Percentiles rank a stretch among this genome's conserved stretches.
phyloP scores from a whole-genome alignment of 2,113 vertebrate genomes.

The Meleagris gallopavo region DNA sequence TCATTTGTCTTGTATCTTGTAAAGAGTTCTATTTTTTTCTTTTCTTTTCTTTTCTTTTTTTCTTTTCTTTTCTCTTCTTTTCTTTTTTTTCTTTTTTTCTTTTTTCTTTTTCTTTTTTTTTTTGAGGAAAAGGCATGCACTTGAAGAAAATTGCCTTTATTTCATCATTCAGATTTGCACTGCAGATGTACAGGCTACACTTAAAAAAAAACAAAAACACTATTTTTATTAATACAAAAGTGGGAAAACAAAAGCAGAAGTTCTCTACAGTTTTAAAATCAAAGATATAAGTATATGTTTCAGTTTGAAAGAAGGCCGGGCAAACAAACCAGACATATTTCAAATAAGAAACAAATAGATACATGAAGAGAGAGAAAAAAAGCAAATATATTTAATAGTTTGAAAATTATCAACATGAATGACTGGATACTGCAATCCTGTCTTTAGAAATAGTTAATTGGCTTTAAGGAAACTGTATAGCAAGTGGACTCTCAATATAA shows the following conservation, averaged over 20 bases:
- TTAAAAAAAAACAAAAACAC: neutral
- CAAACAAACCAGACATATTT: neutral
- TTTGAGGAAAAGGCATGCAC: conserved; percentile 63
- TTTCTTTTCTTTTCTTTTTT: conserved; percentile 15
- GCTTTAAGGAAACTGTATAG: neutral
- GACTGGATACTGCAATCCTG: neutral
- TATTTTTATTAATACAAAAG: conserved; percentile 48
- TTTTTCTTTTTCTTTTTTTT: conserved; percentile 29
- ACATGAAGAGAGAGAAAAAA: neutral
- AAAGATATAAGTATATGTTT: neutral
- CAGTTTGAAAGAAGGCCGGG: neutral
- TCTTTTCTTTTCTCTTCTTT: conserved; percentile 22
- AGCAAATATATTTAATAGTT: neutral
- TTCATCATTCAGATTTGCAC: conserved; percentile 68
- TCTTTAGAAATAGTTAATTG: neutral
- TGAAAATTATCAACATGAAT: neutral
- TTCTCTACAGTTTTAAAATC: neutral
- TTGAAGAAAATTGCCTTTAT: conserved; percentile 72
- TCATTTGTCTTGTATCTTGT: conserved; percentile 81
- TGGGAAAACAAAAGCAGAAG: neutral
- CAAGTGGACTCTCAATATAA: neutral
- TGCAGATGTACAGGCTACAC: conserved; percentile 72
- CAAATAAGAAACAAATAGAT: conserved; percentile 21
- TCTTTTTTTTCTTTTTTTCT: conserved; percentile 6
- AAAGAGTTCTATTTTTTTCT: conserved; percentile 71